Base-by-base conservation (phyloP, 2,797 vertebrate species). In the Sebastes flavidus region DNA sequence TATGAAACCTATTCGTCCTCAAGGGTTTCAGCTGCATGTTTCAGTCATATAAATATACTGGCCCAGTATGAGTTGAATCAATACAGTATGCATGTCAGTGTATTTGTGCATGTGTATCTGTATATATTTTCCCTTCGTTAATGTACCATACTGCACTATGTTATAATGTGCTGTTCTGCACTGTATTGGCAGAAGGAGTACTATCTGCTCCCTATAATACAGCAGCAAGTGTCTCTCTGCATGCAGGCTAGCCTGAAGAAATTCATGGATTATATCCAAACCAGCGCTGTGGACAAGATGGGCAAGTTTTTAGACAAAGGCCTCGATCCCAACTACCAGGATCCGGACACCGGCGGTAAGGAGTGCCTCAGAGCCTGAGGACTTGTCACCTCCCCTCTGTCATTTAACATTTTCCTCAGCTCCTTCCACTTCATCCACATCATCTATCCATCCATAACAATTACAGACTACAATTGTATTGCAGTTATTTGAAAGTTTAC, bases 241-340 rank as follows among this genome's bases (percentile, higher is more conserved):
- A 32, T 65, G 27, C 90, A 98, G 97, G 97, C 97, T 67, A 97
- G 97, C 80, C 90, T 98, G 84, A 98, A 97, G 95, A 98, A 98
- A 91, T 98, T 98, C 69, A 93, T 98, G 93, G 97, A 98, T 82
- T 98, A 98, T 8, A 96, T 98, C 82, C 97, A 97, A 87, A 96
- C 96, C n/a, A 96, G 96, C 49, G 93, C 96, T 2, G 95, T 96
- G 8, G 97, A 98, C 90, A 98, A 98, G 91, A 97, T 98, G 93
- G 95, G 90, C 1, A 96, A 98, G 86, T 95, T 98, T 86, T 83
- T 98, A 86, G 97, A 98, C 89, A 98, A 98, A 87, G 97, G 97
- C 56, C 96, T 98, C 8, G 97, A 98, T 87, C 97, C 97, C 71
- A 98, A 98, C 91, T 98, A 95, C 88, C 97, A 98, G 32, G 97